These are phyloP conservation scores for Dynastes maya DNA, from an alignment of 2,888 invertebrate species.

Conservation along the genomic window DNA sequence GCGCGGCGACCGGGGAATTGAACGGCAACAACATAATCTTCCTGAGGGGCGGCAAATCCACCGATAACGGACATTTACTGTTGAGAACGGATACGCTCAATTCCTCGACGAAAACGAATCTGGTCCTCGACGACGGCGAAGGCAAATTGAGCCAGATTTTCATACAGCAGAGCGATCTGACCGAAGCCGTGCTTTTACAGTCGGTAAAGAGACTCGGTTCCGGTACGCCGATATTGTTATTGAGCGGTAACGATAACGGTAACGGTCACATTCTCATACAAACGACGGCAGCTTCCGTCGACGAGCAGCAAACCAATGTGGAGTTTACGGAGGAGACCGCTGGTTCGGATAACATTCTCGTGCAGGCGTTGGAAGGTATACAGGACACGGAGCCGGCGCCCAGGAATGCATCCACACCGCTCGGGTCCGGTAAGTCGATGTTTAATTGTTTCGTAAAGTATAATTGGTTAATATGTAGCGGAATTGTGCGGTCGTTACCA, in stretches of 20 bases:
- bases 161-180: constrained; percentile 66
- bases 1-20: constrained; percentile 58
- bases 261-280: constrained; percentile 67
- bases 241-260: constrained; percentile 66
- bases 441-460: constrained; percentile 3
- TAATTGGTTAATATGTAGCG: background rate
- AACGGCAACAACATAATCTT: constrained; percentile 66
- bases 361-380: constrained; percentile 64
- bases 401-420: constrained; percentile 63
- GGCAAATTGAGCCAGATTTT: constrained; percentile 66
- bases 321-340: constrained; percentile 53
- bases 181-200: constrained; percentile 67
- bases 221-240: constrained; percentile 67
- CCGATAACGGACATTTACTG: constrained; percentile 65
- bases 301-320: constrained; percentile 58
- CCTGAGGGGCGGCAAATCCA: constrained; percentile 64
- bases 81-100: constrained; percentile 63
- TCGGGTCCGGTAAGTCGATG: constrained; percentile 66
- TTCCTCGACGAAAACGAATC: constrained; percentile 59
- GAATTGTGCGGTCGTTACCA: background rate
- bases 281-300: constrained; percentile 62
- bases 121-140: constrained; percentile 63
- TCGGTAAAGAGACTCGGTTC: constrained; percentile 67
- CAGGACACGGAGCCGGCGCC: constrained; percentile 63
- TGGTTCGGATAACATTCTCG: constrained; percentile 61